Percentiles rank a stretch among this genome's conserved stretches.
phyloP scores from a whole-genome alignment of 1,140 invertebrate species.

The Antheraea pernyi region DNA sequence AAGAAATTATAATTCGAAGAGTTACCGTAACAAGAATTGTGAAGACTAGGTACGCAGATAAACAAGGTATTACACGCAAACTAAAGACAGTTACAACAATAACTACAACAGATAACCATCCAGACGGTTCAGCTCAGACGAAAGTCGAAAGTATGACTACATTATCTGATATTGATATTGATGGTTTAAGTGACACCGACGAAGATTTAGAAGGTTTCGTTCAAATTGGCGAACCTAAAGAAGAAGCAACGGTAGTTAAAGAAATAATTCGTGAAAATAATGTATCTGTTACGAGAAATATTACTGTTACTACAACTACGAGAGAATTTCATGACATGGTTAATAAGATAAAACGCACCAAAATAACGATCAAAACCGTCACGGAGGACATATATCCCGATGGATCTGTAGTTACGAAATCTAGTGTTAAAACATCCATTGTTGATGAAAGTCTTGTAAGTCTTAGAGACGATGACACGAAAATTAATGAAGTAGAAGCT shows the following conservation, averaged over 20 bases:
- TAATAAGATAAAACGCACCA: conserved; percentile 47
- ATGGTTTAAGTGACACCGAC: conserved; percentile 33
- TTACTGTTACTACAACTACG: conserved; percentile 49
- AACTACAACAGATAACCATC: conserved; percentile 55
- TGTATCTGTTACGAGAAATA: conserved; percentile 55
- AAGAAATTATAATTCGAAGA: conserved; percentile 41
- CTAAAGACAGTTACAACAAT: conserved; percentile 57
- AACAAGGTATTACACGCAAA: conserved; percentile 43
- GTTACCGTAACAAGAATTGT: conserved; percentile 42
- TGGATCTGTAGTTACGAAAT: conserved; percentile 65
- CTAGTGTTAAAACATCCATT: conserved; percentile 57
- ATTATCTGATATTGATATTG: conserved; percentile 39
- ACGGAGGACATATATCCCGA: conserved; percentile 70
- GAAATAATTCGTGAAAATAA: conserved; percentile 52
- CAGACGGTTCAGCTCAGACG: conserved; percentile 50
- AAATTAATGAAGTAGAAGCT: conserved; percentile 33
- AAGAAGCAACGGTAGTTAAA: conserved; percentile 43
- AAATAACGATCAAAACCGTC: conserved; percentile 59
- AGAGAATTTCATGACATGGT: conserved; percentile 49
- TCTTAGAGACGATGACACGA: conserved; percentile 11
- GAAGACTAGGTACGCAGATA: conserved; percentile 48
- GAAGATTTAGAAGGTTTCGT: conserved; percentile 55
- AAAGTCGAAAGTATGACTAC: conserved; percentile 41
- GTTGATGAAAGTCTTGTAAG: conserved; percentile 34
- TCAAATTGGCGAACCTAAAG: conserved; percentile 43